Evolutionary conservation across 2,888 invertebrate genomes (phyloP).

Genomic region (Leptothorax acervorum): DNA sequence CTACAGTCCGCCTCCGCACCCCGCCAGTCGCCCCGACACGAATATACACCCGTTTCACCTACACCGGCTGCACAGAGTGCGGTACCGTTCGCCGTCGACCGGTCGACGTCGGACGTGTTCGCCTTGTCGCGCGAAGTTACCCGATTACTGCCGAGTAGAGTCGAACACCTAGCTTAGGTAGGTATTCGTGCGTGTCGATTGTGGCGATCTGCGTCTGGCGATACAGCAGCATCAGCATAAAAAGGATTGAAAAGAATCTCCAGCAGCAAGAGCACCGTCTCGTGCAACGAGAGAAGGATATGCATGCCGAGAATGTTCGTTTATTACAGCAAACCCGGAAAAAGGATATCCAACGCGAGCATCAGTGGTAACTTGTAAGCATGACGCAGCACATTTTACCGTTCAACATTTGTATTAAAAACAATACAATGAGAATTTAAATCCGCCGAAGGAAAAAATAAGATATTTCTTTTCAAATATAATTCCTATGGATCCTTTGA

Average conservation of each 20-base stretch:
- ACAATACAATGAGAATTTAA: not conserved
- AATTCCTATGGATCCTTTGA: not conserved
- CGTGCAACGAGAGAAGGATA: conserved; percentile 75
- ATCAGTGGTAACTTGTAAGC: no score
- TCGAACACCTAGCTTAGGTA: no score
- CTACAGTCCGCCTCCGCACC: not conserved
- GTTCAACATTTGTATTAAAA: not conserved
- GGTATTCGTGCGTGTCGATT: no score
- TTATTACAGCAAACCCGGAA: conserved; percentile 76
- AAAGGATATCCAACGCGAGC: conserved; percentile 77
- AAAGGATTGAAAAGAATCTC: conserved; percentile 82
- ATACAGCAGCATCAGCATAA: conserved; percentile 78
- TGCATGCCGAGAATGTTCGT: conserved; percentile 77
- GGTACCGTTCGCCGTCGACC: no score
- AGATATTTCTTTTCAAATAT: not conserved
- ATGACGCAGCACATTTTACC: not conserved
- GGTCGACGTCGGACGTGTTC: no score
- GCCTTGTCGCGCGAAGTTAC: no score
- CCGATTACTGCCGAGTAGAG: no score
- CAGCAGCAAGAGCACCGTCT: conserved; percentile 80
- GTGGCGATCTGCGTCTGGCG: no score
- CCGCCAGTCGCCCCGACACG: no score
- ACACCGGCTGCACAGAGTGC: no score
- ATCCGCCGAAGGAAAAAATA: not conserved
- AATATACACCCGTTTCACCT: no score